Evolutionary conservation across 2,888 invertebrate genomes (phyloP).

Genomic region (Drosophila bunnanda): DNA sequence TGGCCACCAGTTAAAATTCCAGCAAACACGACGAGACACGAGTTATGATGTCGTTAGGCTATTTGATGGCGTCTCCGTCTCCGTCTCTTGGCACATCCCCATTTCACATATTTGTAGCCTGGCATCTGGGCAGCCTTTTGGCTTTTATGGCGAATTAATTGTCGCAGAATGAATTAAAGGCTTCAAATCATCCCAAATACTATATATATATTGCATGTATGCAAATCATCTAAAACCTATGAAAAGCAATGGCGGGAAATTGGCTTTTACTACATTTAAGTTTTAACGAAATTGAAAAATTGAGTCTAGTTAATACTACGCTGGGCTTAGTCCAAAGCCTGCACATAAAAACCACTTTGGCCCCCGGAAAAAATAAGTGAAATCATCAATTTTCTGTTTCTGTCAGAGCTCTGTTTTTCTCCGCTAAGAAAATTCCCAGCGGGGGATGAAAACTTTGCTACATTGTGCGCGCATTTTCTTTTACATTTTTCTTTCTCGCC

Average conservation of each 20-base stretch:
- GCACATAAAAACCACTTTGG: conserved; percentile 66
- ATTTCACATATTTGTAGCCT: conserved; percentile 31
- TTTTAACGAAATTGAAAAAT: conserved; percentile 34
- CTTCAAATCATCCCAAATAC: conserved; percentile 10
- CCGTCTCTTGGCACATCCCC: conserved; percentile 21
- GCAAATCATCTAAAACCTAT: conserved; percentile 25
- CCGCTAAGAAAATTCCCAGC: conserved; percentile 40
- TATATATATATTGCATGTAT: conserved; percentile 21
- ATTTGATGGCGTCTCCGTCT: conserved; percentile 39
- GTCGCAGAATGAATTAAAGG: conserved; percentile 24
- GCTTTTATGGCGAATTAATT: conserved; percentile 60
- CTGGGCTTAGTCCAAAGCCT: conserved; percentile 27
- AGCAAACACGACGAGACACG: conserved; percentile 43
- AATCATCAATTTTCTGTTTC: conserved; percentile 72
- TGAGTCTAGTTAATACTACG: not conserved
- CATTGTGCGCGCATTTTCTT: conserved; percentile 50
- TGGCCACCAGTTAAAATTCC: conserved; percentile 62
- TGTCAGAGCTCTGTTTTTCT: conserved; percentile 14
- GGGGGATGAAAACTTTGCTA: conserved; percentile 70
- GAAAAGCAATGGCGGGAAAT: not conserved
- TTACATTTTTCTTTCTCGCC: conserved; percentile 16
- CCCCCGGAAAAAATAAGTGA: conserved; percentile 67
- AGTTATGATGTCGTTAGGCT: conserved; percentile 68
- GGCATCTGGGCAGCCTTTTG: conserved; percentile 23
- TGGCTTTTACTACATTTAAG: conserved; percentile 33